Evolutionary conservation across 2,113 vertebrate genomes (phyloP), one percentile per base, ranked within the genome.

Genomic region (Ariopsis seemanni): DNA sequence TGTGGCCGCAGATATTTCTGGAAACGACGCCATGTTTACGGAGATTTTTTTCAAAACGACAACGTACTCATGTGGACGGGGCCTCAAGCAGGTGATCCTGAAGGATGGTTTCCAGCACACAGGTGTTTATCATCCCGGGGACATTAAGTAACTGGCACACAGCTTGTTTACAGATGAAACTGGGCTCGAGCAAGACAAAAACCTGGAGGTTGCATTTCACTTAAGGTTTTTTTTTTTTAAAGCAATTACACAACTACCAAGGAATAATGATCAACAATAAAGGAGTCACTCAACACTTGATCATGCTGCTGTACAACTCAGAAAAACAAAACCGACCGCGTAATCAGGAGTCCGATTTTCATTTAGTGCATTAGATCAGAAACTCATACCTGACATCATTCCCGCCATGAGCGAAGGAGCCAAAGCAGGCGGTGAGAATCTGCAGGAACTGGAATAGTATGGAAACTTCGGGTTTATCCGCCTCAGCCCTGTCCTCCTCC

Each of bases 401-500:
- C 90, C 98, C 98, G 11, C 98, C 98, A 0, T 99, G 98, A 30
- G 98, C 98, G 0, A 99, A 99, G 14, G 98, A 99, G n/a, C 98
- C 98, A 0, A 99, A 99, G 92, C 98, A 99, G 67, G 98, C 98
- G 0, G 98, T 99, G 71, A 99, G 97, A 91, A 99, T 99, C 93
- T 99, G 98, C 77, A 99, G 94, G 93, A 99, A 99, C 93, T 99
- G 98, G 93, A 99, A 99, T 48, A 99, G 96, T 0, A 96, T 94
- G 0, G 98, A 97, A 57, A 99, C 97, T 88, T 97, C 97, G 0
- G 97, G 97, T 75, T 96, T 97, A 89, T 99, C 98, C 42, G 96
- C 95, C 4, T 99, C 97, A 0, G 91, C 91, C 91, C 96, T 92
- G 0, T 98, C 96, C 0, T 97, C 97, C 4, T 97, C 97, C 67